These are phyloP conservation scores for Hucho hucho DNA, from an alignment of 2,113 vertebrate species.

Conservation along the genomic window DNA sequence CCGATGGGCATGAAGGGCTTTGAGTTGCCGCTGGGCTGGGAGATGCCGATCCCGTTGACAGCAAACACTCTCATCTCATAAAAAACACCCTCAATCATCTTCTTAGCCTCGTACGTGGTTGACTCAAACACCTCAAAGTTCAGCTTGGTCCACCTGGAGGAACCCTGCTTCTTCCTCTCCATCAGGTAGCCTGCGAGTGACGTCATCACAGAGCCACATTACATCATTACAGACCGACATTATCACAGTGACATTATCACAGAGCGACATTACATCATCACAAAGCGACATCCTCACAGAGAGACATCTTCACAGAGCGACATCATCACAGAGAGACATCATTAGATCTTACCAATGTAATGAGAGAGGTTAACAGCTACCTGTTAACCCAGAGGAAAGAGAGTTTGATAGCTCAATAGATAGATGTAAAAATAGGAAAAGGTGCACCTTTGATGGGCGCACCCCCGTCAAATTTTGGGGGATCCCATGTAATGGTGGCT, in stretches of 20 bases:
- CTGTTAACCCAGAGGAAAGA: not conserved
- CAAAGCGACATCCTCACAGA: not conserved
- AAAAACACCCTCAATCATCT: conserved; percentile 87
- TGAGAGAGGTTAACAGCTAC: not conserved
- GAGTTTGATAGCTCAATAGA: not conserved
- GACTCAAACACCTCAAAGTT: conserved; percentile 86
- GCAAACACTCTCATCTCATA: conserved; percentile 92
- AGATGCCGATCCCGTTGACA: conserved; percentile 84
- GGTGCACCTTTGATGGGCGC: conserved; percentile 79
- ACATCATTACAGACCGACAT: conserved; percentile 1
- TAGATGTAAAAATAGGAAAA: not conserved
- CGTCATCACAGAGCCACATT: not conserved
- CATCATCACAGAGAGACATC: not conserved
- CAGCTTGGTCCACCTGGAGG: conserved; percentile 86
- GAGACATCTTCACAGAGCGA: not conserved
- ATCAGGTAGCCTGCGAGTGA: conserved; percentile 82
- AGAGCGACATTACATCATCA: too few species aligned
- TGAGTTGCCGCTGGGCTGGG: conserved; percentile 81
- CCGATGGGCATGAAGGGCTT: conserved; percentile 81
- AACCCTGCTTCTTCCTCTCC: conserved; percentile 88
- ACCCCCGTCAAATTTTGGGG: conserved; percentile 82
- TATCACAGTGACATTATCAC: not conserved
- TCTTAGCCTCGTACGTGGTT: conserved; percentile 81
- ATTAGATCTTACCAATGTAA: not conserved
- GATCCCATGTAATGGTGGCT: conserved; percentile 81